Evolutionary conservation across 2,113 vertebrate genomes (phyloP).

Genomic region (Eptatretus burgeri): DNA sequence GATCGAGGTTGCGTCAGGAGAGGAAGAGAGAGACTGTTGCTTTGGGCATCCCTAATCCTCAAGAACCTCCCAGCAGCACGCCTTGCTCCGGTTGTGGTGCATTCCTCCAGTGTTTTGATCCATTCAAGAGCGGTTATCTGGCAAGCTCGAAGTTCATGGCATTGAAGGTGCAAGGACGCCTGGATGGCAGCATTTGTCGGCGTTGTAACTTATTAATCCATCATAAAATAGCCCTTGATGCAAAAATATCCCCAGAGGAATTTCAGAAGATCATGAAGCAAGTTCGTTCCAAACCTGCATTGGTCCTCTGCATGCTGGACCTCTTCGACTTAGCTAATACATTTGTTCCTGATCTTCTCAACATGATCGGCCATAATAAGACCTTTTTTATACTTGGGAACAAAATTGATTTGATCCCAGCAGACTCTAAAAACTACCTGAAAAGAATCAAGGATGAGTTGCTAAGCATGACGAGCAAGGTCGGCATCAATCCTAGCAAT

Average conservation of each 20-base stretch:
- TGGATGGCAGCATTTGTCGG: constrained; percentile 23
- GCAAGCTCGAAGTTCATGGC: constrained; percentile 31
- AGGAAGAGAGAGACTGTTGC: constrained; percentile 9
- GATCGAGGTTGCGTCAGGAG: constrained; percentile 12
- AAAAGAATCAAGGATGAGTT: constrained; percentile 23
- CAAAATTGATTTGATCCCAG: constrained; percentile 43
- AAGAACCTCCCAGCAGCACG: constrained; percentile 17
- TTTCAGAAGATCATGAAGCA: constrained; percentile 21
- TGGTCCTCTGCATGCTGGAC: constrained; percentile 44
- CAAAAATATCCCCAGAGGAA: constrained; percentile 21
- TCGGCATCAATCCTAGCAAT: constrained; percentile 11
- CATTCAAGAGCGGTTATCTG: constrained; percentile 26
- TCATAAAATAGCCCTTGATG: constrained; percentile 23
- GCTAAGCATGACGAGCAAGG: constrained; percentile 15
- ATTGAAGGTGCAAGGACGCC: neutral
- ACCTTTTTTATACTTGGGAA: constrained; percentile 42
- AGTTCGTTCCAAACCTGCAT: constrained; percentile 16
- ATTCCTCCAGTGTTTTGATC: constrained; percentile 27
- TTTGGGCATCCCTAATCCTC: constrained; percentile 15
- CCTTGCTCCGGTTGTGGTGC: constrained; percentile 47
- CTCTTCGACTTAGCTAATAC: constrained; percentile 42
- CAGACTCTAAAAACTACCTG: constrained; percentile 24
- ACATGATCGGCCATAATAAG: constrained; percentile 22
- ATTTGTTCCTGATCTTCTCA: constrained; percentile 16
- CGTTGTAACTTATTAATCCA: constrained; percentile 37